Evolutionary conservation across 2,113 vertebrate genomes (phyloP).

Genomic region (Oreochromis spilurus): DNA sequence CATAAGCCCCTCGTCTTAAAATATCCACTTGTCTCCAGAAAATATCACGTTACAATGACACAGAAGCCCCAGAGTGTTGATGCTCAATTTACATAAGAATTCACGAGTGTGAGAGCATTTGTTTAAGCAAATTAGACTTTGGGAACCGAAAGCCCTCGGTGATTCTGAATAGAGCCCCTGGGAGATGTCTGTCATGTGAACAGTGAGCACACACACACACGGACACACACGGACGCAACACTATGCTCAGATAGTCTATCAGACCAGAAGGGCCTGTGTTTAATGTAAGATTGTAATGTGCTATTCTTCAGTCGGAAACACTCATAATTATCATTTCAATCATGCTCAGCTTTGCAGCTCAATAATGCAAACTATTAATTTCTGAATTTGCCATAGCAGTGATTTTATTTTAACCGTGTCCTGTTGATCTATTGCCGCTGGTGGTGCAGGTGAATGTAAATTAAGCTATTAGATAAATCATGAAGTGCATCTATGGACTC

Average conservation of each 20-base stretch:
- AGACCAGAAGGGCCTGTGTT: not conserved
- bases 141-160: slow-evolving; percentile 16
- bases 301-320: not conserved
- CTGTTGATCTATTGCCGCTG: not conserved
- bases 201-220: not conserved
- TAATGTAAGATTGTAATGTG: not conserved
- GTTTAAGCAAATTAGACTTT: slow-evolving; percentile 48
- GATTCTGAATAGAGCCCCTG: slow-evolving; percentile 25
- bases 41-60: slow-evolving; percentile 30
- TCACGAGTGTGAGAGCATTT: slow-evolving; percentile 40
- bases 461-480: slow-evolving; percentile 16
- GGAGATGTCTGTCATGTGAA: slow-evolving; percentile 17
- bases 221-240: not conserved
- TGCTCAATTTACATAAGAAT: slow-evolving; percentile 45
- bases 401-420: not conserved
- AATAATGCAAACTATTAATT: not conserved
- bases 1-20: slow-evolving; percentile 25
- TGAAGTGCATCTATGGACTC: not conserved
- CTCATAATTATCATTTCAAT: slow-evolving; percentile 12
- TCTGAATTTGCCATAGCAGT: slow-evolving; percentile 8
- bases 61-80: slow-evolving; percentile 11
- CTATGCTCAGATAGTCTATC: not conserved
- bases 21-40: slow-evolving; percentile 47
- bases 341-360: not conserved
- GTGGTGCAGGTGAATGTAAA: slow-evolving; percentile 24